Conservation (phyloP, 2,888 invertebrate species). For the Leptinotarsa haldemani region DNA sequence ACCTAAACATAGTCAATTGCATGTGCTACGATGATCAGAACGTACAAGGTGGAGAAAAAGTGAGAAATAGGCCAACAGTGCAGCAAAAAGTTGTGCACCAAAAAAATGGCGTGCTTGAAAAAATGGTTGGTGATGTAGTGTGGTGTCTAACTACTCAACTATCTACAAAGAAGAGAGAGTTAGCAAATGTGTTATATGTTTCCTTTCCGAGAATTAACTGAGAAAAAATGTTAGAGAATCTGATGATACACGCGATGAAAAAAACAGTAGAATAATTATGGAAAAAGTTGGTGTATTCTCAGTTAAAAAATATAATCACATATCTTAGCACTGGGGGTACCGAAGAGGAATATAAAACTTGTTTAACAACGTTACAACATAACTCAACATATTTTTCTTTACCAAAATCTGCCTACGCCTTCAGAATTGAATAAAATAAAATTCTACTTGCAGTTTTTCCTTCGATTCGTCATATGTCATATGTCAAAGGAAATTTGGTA, state of each 20-base stretch:
- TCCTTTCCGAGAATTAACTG: not conserved
- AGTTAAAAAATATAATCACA: too few relatives aligned
- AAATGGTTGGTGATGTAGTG: conserved; percentile 10
- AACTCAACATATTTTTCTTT: too few relatives aligned
- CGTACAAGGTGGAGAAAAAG: not conserved
- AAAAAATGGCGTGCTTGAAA: conserved; percentile 1
- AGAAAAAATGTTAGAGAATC: not conserved
- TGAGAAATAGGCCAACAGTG: not conserved
- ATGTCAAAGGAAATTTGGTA: too few relatives aligned
- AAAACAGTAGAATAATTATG: too few relatives aligned
- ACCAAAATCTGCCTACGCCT: too few relatives aligned
- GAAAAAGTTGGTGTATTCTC: too few relatives aligned
- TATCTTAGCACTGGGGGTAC: too few relatives aligned
- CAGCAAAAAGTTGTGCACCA: conserved; percentile 24
- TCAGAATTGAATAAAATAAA: too few relatives aligned
- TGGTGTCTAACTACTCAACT: conserved; percentile 5
- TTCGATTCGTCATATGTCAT: too few relatives aligned
- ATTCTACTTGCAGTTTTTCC: too few relatives aligned
- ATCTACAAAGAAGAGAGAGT: conserved; percentile 12
- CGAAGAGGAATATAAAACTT: too few relatives aligned
- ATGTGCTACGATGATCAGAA: not conserved
- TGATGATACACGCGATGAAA: not conserved
- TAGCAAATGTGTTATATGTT: not conserved
- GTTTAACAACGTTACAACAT: too few relatives aligned
- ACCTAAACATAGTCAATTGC: not conserved